A percentile compares a stretch with the other conserved stretches of the same genome.
These are phyloP conservation scores for Yasuhikotakia modesta DNA, from an alignment of 2,797 vertebrate genomes.

Conservation along the genomic window DNA sequence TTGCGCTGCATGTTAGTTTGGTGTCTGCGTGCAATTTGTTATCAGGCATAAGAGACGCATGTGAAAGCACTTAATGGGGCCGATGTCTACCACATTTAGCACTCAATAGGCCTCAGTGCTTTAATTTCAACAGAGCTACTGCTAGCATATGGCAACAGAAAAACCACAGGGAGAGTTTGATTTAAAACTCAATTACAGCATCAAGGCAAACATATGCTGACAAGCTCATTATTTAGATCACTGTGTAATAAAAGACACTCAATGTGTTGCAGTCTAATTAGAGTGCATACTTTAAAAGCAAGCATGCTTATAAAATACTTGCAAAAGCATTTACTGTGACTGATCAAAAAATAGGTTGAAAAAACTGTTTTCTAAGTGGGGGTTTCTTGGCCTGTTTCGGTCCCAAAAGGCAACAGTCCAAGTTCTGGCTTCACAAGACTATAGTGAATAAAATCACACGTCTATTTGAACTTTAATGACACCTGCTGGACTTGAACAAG, in stretches of 20 bases:
- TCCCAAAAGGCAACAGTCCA: too few relatives aligned
- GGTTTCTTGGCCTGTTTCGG: too few relatives aligned
- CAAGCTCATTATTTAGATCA: background rate
- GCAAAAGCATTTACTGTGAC: background rate
- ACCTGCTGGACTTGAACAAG: background rate
- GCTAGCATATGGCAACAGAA: background rate
- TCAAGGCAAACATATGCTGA: slow-evolving; percentile 14
- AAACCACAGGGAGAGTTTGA: background rate
- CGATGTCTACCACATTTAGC: background rate
- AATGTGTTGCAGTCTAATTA: too few relatives aligned
- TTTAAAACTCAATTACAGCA: slow-evolving; percentile 13
- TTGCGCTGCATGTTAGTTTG: background rate
- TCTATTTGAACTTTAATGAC: background rate
- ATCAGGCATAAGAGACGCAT: slow-evolving; percentile 1
- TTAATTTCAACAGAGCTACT: slow-evolving; percentile 10
- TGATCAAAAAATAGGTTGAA: background rate
- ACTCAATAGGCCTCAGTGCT: background rate
- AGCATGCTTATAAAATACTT: too few relatives aligned
- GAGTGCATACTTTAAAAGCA: background rate
- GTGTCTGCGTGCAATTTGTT: slow-evolving; percentile 11
- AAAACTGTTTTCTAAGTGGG: too few relatives aligned
- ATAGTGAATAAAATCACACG: background rate
- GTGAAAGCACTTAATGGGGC: background rate
- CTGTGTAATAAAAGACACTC: background rate
- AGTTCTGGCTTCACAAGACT: background rate